Conservation (phyloP, 2,113 vertebrate genomes). For the Monopterus albus region DNA sequence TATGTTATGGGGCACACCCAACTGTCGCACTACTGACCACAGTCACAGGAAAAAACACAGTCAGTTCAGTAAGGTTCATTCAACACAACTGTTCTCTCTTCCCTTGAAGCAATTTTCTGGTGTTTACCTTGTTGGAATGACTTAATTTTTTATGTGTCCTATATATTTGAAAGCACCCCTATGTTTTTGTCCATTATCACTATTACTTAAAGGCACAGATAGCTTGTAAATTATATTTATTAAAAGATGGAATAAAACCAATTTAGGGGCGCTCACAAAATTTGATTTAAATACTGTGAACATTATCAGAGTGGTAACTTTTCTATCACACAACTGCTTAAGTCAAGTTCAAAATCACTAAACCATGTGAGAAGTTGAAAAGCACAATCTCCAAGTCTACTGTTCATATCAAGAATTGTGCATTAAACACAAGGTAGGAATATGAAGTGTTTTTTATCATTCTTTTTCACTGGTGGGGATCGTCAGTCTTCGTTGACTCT, state of each 20-base stretch:
- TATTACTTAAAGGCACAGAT: slow-evolving; percentile 36
- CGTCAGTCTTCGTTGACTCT: slow-evolving; percentile 72
- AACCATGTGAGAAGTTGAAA: slow-evolving; percentile 43
- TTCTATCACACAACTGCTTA: slow-evolving; percentile 69
- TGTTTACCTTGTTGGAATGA: background rate
- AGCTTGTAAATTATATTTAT: slow-evolving; percentile 80
- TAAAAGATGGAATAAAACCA: slow-evolving; percentile 55
- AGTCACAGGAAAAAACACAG: slow-evolving; percentile 14
- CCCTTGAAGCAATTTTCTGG: background rate
- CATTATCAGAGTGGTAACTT: slow-evolving; percentile 53
- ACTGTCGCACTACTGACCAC: slow-evolving; percentile 72
- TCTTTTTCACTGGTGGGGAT: slow-evolving; percentile 75
- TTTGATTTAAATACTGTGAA: slow-evolving; percentile 79
- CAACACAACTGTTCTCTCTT: slow-evolving; percentile 41
- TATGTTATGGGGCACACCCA: slow-evolving; percentile 48
- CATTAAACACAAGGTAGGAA: slow-evolving; percentile 60
- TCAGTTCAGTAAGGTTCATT: slow-evolving; percentile 28
- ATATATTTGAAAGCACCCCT: slow-evolving; percentile 59
- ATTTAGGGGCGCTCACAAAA: slow-evolving; percentile 56
- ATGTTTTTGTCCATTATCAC: slow-evolving; percentile 27
- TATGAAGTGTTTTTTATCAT: slow-evolving; percentile 77
- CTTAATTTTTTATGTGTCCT: slow-evolving; percentile 33
- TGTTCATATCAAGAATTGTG: slow-evolving; percentile 65
- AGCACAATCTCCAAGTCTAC: slow-evolving; percentile 52
- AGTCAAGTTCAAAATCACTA: slow-evolving; percentile 40